Percentiles rank a stretch among this genome's conserved stretches.
Evolutionary conservation across 2,113 vertebrate species (phyloP).

Genomic region (Coreoperca whiteheadi): DNA sequence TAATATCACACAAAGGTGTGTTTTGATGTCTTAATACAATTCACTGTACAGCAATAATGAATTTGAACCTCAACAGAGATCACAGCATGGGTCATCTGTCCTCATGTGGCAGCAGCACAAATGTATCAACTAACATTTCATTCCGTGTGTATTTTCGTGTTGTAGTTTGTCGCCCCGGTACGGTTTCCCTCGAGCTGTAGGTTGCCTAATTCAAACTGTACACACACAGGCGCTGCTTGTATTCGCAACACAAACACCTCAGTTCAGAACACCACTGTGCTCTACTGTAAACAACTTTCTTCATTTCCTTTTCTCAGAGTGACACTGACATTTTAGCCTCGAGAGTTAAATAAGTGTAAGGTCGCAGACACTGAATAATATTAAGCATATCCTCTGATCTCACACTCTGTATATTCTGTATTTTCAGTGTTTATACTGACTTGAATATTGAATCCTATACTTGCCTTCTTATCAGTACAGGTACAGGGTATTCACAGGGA

Average conservation of each 20-base stretch:
- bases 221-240: slow-evolving; percentile 24
- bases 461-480: slow-evolving; percentile 20
- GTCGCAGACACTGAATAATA: slow-evolving; percentile 7
- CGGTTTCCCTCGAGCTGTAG: slow-evolving; percentile 36
- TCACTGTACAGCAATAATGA: neutral
- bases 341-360: neutral
- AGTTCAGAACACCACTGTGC: neutral
- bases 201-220: slow-evolving; percentile 21
- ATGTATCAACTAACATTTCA: neutral
- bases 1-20: neutral
- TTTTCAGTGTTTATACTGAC: neutral
- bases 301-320: slow-evolving; percentile 1
- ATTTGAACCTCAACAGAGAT: neutral
- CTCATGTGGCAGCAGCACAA: neutral
- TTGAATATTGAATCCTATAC: slow-evolving; percentile 19
- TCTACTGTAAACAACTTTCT: slow-evolving; percentile 4
- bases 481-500: neutral
- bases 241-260: neutral
- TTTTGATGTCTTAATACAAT: neutral
- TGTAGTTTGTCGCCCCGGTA: neutral
- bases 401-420: neutral
- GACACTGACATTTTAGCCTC: slow-evolving; percentile 13
- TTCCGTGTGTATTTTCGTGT: neutral
- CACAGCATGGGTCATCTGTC: neutral
- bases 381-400: neutral